A percentile compares a stretch with the other conserved stretches of the same genome.
Evolutionary conservation across 2,113 vertebrate genomes (phyloP).

Genomic region (Zootoca vivipara): DNA sequence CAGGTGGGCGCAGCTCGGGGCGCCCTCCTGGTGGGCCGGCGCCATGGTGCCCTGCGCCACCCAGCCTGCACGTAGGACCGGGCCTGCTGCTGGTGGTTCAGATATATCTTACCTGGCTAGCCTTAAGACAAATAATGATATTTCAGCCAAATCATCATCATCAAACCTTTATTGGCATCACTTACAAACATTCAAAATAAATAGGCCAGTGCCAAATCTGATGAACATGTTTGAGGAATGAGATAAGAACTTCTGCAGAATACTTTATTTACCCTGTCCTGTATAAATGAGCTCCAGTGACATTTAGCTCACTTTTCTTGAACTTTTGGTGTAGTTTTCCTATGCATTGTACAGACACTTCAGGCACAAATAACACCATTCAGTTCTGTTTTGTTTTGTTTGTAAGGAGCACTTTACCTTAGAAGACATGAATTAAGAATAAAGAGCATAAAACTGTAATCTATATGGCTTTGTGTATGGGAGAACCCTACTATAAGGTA

Average conservation of each 20-base stretch:
- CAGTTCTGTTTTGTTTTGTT: neutral
- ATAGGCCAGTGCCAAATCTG: too few species aligned
- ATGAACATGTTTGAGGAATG: neutral
- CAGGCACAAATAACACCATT: neutral
- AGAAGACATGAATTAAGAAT: neutral
- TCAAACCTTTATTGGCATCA: too few species aligned
- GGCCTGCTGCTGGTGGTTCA: neutral
- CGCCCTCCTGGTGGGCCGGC: too few species aligned
- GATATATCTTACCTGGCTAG: neutral
- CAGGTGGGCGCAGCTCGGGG: too few species aligned
- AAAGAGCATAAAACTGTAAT: neutral
- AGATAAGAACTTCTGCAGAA: neutral
- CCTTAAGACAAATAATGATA: neutral
- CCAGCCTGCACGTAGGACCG: too few species aligned
- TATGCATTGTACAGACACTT: neutral
- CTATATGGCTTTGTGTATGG: neutral
- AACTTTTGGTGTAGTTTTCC: neutral
- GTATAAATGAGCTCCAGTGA: neutral
- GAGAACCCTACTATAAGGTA: neutral
- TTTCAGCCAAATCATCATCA: too few species aligned
- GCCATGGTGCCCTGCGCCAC: too few species aligned
- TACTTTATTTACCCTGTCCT: neutral
- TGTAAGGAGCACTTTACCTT: neutral
- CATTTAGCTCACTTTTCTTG: neutral
- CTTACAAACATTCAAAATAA: too few species aligned